These are phyloP conservation scores for Molossus alvarezi DNA, from an alignment of 2,797 vertebrate species.

Conservation along the genomic window DNA sequence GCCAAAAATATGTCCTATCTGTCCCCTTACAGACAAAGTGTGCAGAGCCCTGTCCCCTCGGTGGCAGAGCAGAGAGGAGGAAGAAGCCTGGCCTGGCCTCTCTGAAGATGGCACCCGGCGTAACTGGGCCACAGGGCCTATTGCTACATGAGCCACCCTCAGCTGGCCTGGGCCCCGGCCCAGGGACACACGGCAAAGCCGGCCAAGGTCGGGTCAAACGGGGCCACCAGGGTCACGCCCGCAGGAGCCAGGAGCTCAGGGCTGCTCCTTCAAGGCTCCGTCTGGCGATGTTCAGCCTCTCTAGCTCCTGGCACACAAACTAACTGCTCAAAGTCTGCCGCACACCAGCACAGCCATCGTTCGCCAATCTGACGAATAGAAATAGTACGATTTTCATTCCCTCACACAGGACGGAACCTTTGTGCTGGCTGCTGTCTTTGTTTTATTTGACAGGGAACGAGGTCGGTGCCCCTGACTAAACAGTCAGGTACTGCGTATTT, in stretches of 20 bases:
- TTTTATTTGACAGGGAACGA: background rate
- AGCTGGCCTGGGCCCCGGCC: background rate
- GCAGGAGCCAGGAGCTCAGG: background rate
- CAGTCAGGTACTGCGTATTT: background rate
- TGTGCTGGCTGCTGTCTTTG: too few species aligned
- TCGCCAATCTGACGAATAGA: background rate
- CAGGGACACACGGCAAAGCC: fast-evolving
- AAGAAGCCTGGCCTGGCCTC: fast-evolving
- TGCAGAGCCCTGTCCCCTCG: background rate
- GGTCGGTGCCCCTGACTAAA: background rate
- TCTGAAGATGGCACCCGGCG: background rate
- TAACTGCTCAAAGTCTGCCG: background rate
- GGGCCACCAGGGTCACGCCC: fast-evolving
- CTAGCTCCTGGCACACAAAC: background rate
- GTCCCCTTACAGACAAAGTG: too few species aligned
- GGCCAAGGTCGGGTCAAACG: background rate
- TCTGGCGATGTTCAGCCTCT: background rate
- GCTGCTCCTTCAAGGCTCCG: background rate
- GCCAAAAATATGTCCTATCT: background rate
- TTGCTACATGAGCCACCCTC: background rate
- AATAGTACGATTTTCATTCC: too few species aligned
- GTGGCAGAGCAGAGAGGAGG: fast-evolving
- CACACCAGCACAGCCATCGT: background rate
- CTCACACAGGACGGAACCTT: too few species aligned
- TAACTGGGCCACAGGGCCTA: fast-evolving